These are phyloP conservation scores for Phaethornis superciliosus DNA, from an alignment of 2,113 vertebrate genomes.

Conservation along the genomic window DNA sequence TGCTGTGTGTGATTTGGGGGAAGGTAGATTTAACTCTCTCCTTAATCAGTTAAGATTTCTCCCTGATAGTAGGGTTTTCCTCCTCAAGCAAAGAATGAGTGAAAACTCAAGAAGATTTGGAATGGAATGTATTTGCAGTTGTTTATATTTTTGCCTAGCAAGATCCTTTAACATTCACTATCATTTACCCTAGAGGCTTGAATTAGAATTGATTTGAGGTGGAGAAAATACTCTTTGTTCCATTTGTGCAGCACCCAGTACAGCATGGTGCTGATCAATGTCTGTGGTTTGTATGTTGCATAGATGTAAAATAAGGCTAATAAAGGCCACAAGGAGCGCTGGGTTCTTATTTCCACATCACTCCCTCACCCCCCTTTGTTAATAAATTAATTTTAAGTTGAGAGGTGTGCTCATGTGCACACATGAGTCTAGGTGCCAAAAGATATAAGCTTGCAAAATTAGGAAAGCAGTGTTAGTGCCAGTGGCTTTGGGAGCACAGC, in stretches of 20 bases:
- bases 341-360: background rate
- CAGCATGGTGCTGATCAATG: background rate
- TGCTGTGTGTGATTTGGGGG: background rate
- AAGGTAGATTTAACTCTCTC: constrained; percentile 15
- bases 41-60: constrained; percentile 13
- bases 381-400: too few relatives aligned
- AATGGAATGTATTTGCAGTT: background rate
- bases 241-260: background rate
- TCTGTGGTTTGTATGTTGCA: background rate
- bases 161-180: background rate
- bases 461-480: background rate
- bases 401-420: rapidly evolving
- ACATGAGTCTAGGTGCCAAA: background rate
- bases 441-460: background rate
- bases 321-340: background rate
- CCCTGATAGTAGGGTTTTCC: background rate
- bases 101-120: background rate
- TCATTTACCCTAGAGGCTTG: background rate
- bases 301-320: background rate
- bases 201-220: background rate
- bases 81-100: background rate
- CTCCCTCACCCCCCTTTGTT: too few relatives aligned
- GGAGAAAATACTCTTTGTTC: background rate
- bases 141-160: background rate
- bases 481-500: background rate